Base-by-base conservation (phyloP, 2,888 invertebrate genomes). In the Capitulum mitella region DNA sequence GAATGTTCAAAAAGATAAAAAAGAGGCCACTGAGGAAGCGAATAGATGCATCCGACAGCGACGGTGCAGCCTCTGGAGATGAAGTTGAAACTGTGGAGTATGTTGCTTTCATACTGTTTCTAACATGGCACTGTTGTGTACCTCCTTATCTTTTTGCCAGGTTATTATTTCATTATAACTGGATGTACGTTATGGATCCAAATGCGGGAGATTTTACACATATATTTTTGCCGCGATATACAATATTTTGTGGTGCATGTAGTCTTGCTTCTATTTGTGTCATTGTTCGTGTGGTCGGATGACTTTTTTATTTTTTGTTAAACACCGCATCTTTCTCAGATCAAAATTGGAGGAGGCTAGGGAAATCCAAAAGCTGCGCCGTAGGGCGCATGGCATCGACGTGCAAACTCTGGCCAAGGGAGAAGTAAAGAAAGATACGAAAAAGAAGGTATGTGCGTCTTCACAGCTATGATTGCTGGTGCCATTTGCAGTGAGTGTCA, bases 1-100 rank as follows among this genome's bases (percentile, higher is more conserved):
- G 54, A 61, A 61, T 61, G 61, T 61, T 61, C n/a, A 61, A 61
- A 32, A 61, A 61, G 32, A 32, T 61, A 14, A 61, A 61, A 29
- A 61, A 61, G 61, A 61, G 32, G 32, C 61, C 61, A 29, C 32
- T 61, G 32, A 61, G 61, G 32, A 32, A 61, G 32, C 29, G 61
- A 32, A 6, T 2, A 14, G 29, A 0, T 14, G 29, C 61, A 29
- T 61, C 61, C 14, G 61, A 29, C 29, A 61, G 61, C 32, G 61
- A 61, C 8, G 61, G n/a, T 10, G 32, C 61, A 29, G 26, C 54
- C 19, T 14, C 29, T 32, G 29, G 12, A 61, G 32, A 61, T 29
- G 61, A 61, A 61, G 61, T 12, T 29, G 32, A 32, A 10, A 1
- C 61, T 10, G 1, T 61, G 12, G 32, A 14, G 61, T 61, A 54